Conservation (phyloP, 2,113 vertebrate genomes). For the Dendropsophus ebraccatus region DNA sequence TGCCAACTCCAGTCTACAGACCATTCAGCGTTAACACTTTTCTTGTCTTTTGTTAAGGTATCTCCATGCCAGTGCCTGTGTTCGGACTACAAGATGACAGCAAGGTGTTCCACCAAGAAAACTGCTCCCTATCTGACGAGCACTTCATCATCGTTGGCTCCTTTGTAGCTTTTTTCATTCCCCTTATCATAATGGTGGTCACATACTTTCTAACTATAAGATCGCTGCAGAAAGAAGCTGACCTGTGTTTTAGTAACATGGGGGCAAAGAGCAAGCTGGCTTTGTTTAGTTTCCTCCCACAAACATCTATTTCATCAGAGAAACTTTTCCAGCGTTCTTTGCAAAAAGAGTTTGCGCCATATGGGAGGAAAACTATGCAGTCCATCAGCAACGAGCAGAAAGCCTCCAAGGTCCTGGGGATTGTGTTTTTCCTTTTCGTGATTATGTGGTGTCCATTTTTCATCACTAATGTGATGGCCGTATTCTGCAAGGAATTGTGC, state of each 20-base stretch:
- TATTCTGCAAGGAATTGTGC: slow-evolving; percentile 83
- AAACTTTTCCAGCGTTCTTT: slow-evolving; percentile 86
- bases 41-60: slow-evolving; percentile 73
- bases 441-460: slow-evolving; percentile 99
- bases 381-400: slow-evolving; percentile 96
- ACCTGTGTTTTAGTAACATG: slow-evolving; percentile 82
- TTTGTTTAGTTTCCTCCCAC: slow-evolving; percentile 85
- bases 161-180: slow-evolving; percentile 94
- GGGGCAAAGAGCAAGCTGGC: slow-evolving; percentile 85
- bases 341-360: slow-evolving; percentile 73
- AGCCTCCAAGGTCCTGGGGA: slow-evolving; percentile 94
- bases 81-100: slow-evolving; percentile 88
- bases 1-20: background rate
- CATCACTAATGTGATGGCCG: slow-evolving; percentile 92
- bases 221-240: slow-evolving; percentile 90
- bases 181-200: slow-evolving; percentile 93
- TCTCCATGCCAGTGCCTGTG: slow-evolving; percentile 94
- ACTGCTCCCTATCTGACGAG: slow-evolving; percentile 86
- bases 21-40: background rate
- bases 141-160: slow-evolving; percentile 92
- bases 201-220: slow-evolving; percentile 95
- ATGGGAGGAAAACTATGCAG: slow-evolving; percentile 88
- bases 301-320: slow-evolving; percentile 87
- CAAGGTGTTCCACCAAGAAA: slow-evolving; percentile 89
- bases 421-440: slow-evolving; percentile 96